Evolutionary conservation across 1,140 invertebrate species (phyloP), one percentile per base, ranked within the genome.

Genomic region (Drosophila ambigua): DNA sequence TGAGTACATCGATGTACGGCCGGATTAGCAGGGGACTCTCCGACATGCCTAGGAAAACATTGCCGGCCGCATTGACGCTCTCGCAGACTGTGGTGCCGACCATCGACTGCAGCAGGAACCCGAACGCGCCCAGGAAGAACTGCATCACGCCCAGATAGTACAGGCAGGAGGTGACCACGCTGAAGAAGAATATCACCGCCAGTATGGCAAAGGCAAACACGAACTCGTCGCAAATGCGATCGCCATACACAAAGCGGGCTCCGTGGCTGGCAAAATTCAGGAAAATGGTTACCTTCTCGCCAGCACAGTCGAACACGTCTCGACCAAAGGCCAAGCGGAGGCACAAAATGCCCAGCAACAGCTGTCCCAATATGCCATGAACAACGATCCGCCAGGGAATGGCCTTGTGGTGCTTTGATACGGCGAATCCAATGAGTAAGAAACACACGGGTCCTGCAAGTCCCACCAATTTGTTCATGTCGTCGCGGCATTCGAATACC

Each of bases 81-180:
- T 99, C 98, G 49, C 96, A 97, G 13, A 97, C 95, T 0, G 98
- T 98, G 1, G 97, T 98, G 13, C 95, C 95, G 75, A 98, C 94
- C 2, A 95, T 92, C 0, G 92, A 90, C 76, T 96, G 95, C 16
- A 98, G 90, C 9, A 95, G 64, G 92, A 94, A 95, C 4, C 97
- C 97, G 13, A 98, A 79, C 89, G 95, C 96, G 4, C 94, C 80
- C 20, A 98, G 94, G 11, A 98, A 82, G 92, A 94, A 95, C 92
- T 98, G 97, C 94, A 99, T 96, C 0, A 94, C 93, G 3, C 97
- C 97, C 84, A 95, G 94, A 91, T 97, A 97, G 91, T 97, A 98
- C 15, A 98, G 91, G 6, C 98, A 94, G 82, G 96, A 95, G 4
- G 97, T 95, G 54, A 96, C 90, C 83, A 97, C 97, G 77, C 96